Base-by-base conservation (phyloP, 2,888 invertebrate species). In the Galerucella nymphaeae region DNA sequence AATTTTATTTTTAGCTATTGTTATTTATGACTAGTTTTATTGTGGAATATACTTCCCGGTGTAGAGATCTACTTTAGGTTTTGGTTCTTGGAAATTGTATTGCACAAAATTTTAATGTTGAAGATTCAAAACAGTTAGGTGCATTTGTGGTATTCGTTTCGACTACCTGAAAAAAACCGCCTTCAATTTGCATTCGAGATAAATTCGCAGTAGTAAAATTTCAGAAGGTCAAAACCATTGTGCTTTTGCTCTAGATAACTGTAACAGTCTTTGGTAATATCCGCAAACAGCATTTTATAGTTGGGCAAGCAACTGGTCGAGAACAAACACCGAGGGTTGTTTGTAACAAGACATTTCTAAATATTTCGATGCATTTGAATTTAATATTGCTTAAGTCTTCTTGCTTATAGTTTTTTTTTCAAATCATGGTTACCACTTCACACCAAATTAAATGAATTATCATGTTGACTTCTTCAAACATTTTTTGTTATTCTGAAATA, bases 41-140 rank as follows among this genome's bases (percentile, higher is more conserved):
- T 61, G 61, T 70, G 73, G 74, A 76, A 70, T 74, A 74, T 61
- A 20, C 63, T 38, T 55, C 64, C 72, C 71, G 71, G 74, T 75
- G 77, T 68, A 67, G 75, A 74, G 50, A 45, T 45, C 45, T 13
- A 14, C 14, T 45, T 45, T 45, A 45, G 45, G 14, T 45, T 67
- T 64, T 30, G 58, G 57, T 78, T 78, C 76, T 62, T 6, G 48
- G 78, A 77, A 76, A 38, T 68, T 66, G 18, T 68, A 73, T 77
- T 76, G 78, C 76, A 76, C 72, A 76, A 76, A 70, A 77, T 68
- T 74, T 75, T 73, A 75, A 76, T 67, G 41, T 45, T 66, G 14
- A 45, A 45, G 45, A 45, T 45, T 45, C 14, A 53, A 55, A 70
- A 72, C 72, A 70, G 72, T 72, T 69, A 72, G 70, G 75, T 70